phyloP scores from a whole-genome alignment of 92 coral and sea anemone genomes.

The Micromussa lordhowensis region DNA sequence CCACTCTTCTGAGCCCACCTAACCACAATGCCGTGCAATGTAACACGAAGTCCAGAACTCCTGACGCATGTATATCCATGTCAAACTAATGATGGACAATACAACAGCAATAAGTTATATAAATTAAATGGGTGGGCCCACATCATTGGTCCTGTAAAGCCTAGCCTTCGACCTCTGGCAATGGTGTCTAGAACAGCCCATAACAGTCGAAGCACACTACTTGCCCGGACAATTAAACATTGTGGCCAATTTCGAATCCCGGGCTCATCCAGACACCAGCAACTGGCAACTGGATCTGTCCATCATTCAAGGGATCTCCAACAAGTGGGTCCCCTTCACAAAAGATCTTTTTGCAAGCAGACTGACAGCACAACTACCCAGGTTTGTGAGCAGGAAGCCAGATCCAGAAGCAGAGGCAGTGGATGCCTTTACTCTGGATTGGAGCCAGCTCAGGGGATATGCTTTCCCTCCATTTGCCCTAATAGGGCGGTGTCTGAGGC shows the following conservation, averaged over 20 bases:
- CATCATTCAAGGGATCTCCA: no score
- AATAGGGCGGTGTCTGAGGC: conserved; percentile 45
- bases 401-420: conserved; percentile 54
- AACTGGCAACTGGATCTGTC: conserved; percentile 34
- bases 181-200: conserved; percentile 44
- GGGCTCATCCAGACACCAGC: conserved; percentile 14
- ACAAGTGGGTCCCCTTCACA: conserved; percentile 44
- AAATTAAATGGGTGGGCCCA: conserved; percentile 57
- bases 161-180: conserved; percentile 59
- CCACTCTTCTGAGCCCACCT: no score
- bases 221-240: conserved; percentile 53
- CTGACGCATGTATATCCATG: no score
- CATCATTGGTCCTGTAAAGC: conserved; percentile 48
- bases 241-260: conserved; percentile 56
- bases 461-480: conserved; percentile 65
- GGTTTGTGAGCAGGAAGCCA: conserved; percentile 66
- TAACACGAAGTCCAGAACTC: no score
- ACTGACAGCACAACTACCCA: conserved; percentile 45
- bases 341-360: conserved; percentile 65
- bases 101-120: conserved; percentile 59
- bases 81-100: conserved; percentile 55
- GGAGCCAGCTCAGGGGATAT: conserved; percentile 11
- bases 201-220: conserved; percentile 39
- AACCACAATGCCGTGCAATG: no score
- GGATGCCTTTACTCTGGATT: conserved; percentile 61